These are phyloP conservation scores for Pungitius pungitius DNA, from an alignment of 2,113 vertebrate species.

Conservation along the genomic window DNA sequence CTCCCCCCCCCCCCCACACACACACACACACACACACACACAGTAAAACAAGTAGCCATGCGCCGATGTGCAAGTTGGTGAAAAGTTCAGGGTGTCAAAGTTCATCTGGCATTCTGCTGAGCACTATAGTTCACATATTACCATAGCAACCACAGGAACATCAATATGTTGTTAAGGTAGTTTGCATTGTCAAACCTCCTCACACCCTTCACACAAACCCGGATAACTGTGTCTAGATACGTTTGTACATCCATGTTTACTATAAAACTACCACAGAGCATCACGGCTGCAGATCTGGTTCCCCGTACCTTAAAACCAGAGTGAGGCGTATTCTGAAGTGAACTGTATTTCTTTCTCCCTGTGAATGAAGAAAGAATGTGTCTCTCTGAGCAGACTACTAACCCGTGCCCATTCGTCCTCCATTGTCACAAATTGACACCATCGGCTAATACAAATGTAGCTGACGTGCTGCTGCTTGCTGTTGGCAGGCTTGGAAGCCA, in stretches of 20 bases:
- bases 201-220: background rate
- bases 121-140: background rate
- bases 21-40: too few relatives aligned
- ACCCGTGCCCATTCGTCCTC: constrained; percentile 3
- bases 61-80: background rate
- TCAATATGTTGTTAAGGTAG: background rate
- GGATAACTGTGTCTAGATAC: background rate
- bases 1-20: too few relatives aligned
- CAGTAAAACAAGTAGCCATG: background rate
- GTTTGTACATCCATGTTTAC: background rate
- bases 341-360: background rate
- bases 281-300: background rate
- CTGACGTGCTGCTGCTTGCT: background rate
- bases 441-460: constrained; percentile 19
- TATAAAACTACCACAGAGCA: background rate
- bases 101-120: background rate
- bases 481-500: constrained; percentile 17
- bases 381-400: constrained; percentile 16
- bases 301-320: background rate
- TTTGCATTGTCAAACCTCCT: background rate
- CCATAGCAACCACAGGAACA: background rate
- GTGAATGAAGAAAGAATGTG: background rate
- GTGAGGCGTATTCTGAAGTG: background rate
- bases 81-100: background rate
- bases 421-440: constrained; percentile 11